Base-by-base conservation (phyloP, 2,888 invertebrate species). In the Venustoraphidia nigricollis region DNA sequence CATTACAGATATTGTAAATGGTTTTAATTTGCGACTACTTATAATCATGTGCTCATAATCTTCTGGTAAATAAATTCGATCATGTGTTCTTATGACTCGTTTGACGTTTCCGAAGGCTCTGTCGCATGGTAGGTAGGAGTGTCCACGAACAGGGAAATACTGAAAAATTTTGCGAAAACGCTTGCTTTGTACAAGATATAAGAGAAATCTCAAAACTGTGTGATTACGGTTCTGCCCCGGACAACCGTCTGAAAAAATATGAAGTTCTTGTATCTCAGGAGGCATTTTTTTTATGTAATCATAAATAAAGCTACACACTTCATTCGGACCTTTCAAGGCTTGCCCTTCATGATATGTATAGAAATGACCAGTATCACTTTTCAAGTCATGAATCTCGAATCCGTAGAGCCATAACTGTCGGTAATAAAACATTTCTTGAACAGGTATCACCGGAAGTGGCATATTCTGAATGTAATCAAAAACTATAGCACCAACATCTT, bases 401-500 rank as follows among this genome's bases (percentile, higher is more conserved):
- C 38, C 53, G 49, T 48, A 52, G 8, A 50, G 11, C 51, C 51
- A 54, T 5, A 57, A 49, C 45, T 57, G 54, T 27, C 54, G 44
- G n/a, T 48, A 43, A 47, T 58, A 56, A 50, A 58, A 56, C 6
- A 56, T 51, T 34, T 56, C 54, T 46, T 56, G 55, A 8, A 57
- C 57, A 14, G 57, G 55, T 38, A 55, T 51, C 10, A 14, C 13
- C 1, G 55, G 56, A n/a, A 57, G 41, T 13, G 53, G 56, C 11
- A 55, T 41, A 47, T 57, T 57, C 45, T 57, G 54, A 47, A 56
- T 57, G 41, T 49, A 57, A 49, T 56, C 54, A 42, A 54, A 56
- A 36, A 34, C 36, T 34, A 56, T 53, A 36, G 49, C 53, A 35
- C 27, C 41, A 44, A 51, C 50, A 40, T 53, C 50, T 36, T 44